A percentile compares a stretch with the other conserved stretches of the same genome.
These are phyloP conservation scores for Selenia dentaria DNA, from an alignment of 2,888 invertebrate species.

Conservation along the genomic window DNA sequence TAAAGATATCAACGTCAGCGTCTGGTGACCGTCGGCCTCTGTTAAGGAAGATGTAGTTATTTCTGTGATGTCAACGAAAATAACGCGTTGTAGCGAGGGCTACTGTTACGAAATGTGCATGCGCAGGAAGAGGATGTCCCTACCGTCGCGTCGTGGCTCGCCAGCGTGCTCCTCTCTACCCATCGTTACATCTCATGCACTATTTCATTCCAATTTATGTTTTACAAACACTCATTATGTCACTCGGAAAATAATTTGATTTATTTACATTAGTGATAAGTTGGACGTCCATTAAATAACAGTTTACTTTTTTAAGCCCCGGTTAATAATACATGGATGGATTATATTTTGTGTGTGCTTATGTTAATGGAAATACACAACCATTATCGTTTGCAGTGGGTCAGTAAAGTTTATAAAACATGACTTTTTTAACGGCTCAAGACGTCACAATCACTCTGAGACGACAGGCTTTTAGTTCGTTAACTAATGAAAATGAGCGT, in stretches of 20 bases:
- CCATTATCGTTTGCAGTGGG: not conserved
- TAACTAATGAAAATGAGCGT: slow-evolving; percentile 71
- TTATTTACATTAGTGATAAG: slow-evolving; percentile 3
- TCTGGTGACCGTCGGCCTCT: slow-evolving; percentile 64
- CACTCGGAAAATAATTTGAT: slow-evolving; percentile 16
- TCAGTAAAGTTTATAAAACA: slow-evolving; percentile 18
- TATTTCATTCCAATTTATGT: slow-evolving; percentile 36
- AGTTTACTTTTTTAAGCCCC: not conserved
- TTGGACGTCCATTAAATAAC: not conserved
- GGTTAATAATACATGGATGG: not conserved
- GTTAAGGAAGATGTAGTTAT: slow-evolving; percentile 77
- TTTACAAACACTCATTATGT: slow-evolving; percentile 17
- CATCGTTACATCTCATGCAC: slow-evolving; percentile 40
- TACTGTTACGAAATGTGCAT: slow-evolving; percentile 72
- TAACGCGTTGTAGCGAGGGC: slow-evolving; percentile 67
- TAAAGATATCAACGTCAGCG: slow-evolving; percentile 79
- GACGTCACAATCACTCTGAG: slow-evolving; percentile 38
- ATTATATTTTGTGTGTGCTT: not conserved
- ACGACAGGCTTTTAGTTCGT: slow-evolving; percentile 49
- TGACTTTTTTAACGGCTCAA: slow-evolving; percentile 32
- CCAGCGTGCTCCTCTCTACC: slow-evolving; percentile 29
- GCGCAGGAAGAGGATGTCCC: slow-evolving; percentile 78
- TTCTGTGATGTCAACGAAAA: slow-evolving; percentile 82
- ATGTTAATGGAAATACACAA: slow-evolving; percentile 3
- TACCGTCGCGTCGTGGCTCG: slow-evolving; percentile 38